Base-by-base conservation (phyloP, 2,113 vertebrate species). In the Globicephala melas region DNA sequence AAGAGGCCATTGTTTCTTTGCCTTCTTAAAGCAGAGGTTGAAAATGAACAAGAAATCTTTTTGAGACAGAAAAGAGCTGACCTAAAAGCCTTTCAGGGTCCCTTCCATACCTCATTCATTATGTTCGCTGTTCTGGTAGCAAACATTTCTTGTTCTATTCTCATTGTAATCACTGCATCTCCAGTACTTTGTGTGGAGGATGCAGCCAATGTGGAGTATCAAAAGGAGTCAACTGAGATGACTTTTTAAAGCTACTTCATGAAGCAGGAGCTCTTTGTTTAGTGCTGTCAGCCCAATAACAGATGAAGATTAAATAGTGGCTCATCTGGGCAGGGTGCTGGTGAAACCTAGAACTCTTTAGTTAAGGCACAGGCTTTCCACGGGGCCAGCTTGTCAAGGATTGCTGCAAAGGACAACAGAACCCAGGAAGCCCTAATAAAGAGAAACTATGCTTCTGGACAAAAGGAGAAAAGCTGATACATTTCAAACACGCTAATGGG, bases 11-110 rank as follows among this genome's bases (percentile, higher is more conserved):
- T 87, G 76, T 91, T 97, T 94, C 77, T 97, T 91, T 96, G 47
- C 50, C 58, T 95, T 87, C 74, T 97, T 84, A 95, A 94, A 81
- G 25, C 33, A 67, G 41, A 81, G 26, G 74, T 96, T 89, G 38
- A 94, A 95, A 94, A 89, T 74, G 68, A 91, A 87, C n/a, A 97
- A 73, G 79, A 95, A 94, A 92, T 92, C 44, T 58, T 95, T 96
- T 62, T 50, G 2, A 87, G 5, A 76, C 60, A 60, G 53, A 89
- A 88, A 96, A 94, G 23, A 74, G 8, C 1, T 26, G 76, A 63
- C 21, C 26, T 67, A 58, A 93, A 89, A 92, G 14, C 21, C 33
- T 93, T 82, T 81, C 20, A 62, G 71, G 36, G 5, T 3, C 44
- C 62, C 26, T 87, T 70, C 33, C 41, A 82, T 25, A 84, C 89